Base-by-base conservation (phyloP, 2,113 vertebrate genomes). In the Phalacrocorax pelagicus region DNA sequence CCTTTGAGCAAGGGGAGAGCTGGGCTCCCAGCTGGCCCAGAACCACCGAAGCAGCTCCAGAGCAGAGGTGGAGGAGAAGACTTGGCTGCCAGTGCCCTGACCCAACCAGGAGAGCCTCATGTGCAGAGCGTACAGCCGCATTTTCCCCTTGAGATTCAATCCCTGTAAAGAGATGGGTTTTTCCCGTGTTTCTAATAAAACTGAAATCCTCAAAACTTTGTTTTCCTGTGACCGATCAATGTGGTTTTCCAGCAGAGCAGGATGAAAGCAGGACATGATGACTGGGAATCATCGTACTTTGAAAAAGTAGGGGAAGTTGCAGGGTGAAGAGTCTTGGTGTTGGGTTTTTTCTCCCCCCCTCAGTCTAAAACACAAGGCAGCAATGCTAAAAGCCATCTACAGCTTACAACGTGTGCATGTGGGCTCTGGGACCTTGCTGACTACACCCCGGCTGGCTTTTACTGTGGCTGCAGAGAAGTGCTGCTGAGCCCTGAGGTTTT, bases 261-360 rank as follows among this genome's bases (percentile, higher is more conserved):
- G 24, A 22, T 51, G 38, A 79, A 87, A 75, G 57, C 1, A 3
- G 42, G 54, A 70, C 34, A 16, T 4, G 29, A 19, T 26, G 26
- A n/a, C 32, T 42, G n/a, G 51, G 4, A 11, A 87, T 3, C 22
- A 38, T 9, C 0, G 0, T 12, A 15, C 7, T 9, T 77, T n/a
- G 42, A 47, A 66, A 42, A 87, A 54, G 7, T 1, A 22, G 54
- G 19, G 61, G 55, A 63, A 49, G 38, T 36, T 58, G 20, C 18
- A 44, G 47, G 44, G 29, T 1, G 0, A 82, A 79, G 85, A 42
- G 26, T 12, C 59, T 74, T 21, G 19, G 38, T 15, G 7, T 11
- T 55, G n/a, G 10, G 10, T 32, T 96, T 83, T 81, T 42, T 59
- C 14, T 58, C 7, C 13, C 12, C 15, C 24, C 9, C 18, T 19